These are phyloP conservation scores for Tinamus guttatus DNA, from an alignment of 2,113 vertebrate species.

Conservation along the genomic window DNA sequence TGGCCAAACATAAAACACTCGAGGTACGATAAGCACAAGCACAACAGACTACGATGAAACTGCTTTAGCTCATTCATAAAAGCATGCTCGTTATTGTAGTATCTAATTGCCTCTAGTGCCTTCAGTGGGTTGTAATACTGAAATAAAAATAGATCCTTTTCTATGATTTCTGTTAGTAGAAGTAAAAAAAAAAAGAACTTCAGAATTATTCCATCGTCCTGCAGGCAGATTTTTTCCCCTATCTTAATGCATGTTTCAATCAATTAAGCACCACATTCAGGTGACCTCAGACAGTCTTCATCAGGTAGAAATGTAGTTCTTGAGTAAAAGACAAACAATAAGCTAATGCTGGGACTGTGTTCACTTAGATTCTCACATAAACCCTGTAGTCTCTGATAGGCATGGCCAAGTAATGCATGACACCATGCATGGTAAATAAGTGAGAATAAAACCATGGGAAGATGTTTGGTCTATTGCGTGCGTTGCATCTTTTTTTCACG, in stretches of 20 bases:
- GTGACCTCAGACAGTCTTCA: background rate
- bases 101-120: background rate
- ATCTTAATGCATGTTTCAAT: background rate
- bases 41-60: background rate
- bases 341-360: background rate
- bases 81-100: background rate
- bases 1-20: background rate
- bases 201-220: background rate
- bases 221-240: background rate
- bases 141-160: background rate
- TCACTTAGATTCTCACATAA: background rate
- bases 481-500: background rate
- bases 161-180: background rate
- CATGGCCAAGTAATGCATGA: background rate
- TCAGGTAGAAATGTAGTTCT: background rate
- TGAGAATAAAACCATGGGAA: background rate
- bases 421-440: background rate
- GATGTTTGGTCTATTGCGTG: background rate
- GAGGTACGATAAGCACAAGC: background rate
- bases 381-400: background rate
- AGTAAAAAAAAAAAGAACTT: constrained; percentile 1
- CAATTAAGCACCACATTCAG: background rate
- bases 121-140: background rate
- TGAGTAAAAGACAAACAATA: background rate
- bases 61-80: constrained; percentile 45